Percentiles rank a stretch among this genome's conserved stretches.
Evolutionary conservation across 2,797 vertebrate species (phyloP).

Genomic region (Gymnocypris eckloni): DNA sequence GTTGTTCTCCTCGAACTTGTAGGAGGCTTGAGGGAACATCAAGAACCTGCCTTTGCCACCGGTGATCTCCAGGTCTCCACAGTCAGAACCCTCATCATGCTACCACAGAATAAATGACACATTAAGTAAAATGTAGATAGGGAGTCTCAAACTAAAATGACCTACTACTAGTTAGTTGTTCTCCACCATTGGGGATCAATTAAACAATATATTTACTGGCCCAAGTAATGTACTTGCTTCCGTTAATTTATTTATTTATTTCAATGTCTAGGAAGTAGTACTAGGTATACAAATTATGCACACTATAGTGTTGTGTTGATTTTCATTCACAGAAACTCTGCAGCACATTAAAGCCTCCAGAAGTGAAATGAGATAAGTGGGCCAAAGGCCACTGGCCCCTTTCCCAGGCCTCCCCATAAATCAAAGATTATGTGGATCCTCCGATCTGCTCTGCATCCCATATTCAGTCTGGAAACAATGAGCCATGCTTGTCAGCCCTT

Average conservation of each 20-base stretch:
- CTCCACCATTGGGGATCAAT: not conserved
- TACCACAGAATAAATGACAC: slow-evolving; percentile 62
- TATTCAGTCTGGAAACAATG: slow-evolving; percentile 57
- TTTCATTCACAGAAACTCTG: slow-evolving; percentile 23
- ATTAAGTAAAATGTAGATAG: slow-evolving; percentile 11
- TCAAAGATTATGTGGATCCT: slow-evolving; percentile 47
- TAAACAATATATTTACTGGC: not conserved
- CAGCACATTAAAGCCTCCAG: not conserved
- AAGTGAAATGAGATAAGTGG: slow-evolving; percentile 44
- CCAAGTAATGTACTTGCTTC: not conserved
- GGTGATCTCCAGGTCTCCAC: slow-evolving; percentile 70
- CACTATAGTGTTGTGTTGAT: not conserved
- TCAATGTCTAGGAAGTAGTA: not conserved
- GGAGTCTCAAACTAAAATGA: not conserved
- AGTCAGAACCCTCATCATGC: slow-evolving; percentile 81
- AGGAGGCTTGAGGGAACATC: slow-evolving; percentile 83
- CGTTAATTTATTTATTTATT: not conserved
- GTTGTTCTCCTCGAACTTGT: slow-evolving; percentile 81
- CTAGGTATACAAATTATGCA: not conserved
- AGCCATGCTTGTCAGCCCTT: slow-evolving; percentile 56
- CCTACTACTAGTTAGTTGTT: not conserved
- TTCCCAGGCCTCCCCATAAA: slow-evolving; percentile 29
- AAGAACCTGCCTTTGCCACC: slow-evolving; percentile 79
- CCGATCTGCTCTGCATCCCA: slow-evolving; percentile 37
- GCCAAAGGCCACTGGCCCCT: slow-evolving; percentile 49